Base-by-base conservation (phyloP, 2,113 vertebrate genomes). In the Spermophilus dauricus region DNA sequence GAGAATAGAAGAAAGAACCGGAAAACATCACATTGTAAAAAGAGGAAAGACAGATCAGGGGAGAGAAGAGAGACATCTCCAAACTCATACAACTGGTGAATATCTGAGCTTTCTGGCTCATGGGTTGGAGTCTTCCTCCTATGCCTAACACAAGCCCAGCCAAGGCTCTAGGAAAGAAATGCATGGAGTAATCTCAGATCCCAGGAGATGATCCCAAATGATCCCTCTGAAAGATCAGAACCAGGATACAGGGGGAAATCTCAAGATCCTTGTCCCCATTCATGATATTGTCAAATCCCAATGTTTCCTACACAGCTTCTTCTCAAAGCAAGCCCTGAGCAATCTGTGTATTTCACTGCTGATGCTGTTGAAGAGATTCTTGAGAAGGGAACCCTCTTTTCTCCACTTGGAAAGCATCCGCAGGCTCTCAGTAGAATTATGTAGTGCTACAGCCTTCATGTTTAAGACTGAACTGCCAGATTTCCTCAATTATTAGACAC, bases 161-260 rank as follows among this genome's bases (percentile, higher is more conserved):
- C 11, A 42, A 58, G 70, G 34, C 42, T 86, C 89, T 18, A 24
- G 32, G 42, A 87, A 32, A 11, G 34, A 17, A 85, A 20, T 53
- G 42, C 86, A 63, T 32, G 8, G 17, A 77, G 34, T 65, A 34
- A 30, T 22, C 53, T 92, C 26, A 20, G 20, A 80, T 28, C 26
- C 28, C 88, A 28, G 37, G 70, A 95, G 70, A 24, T 67, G n/a
- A 22, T 11, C 24, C 53, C 75, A 91, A 48, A 83, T 42, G 58
- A 9, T 85, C 30, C 75, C 22, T 70, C 78, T 34, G 37, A 75
- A 20, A 70, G 22, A 51, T 67, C 61, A 86, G 45, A 81, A 30
- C 9, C 56, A 96, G 85, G 14, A 94, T 13, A 84, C 32, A 78
- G 48, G 39, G 80, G 13, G 48, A 96, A 92, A 82, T 67, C 32